Evolutionary conservation across 2,113 vertebrate genomes (phyloP), one percentile per base, ranked within the genome.

Genomic region (Corvus cornix): DNA sequence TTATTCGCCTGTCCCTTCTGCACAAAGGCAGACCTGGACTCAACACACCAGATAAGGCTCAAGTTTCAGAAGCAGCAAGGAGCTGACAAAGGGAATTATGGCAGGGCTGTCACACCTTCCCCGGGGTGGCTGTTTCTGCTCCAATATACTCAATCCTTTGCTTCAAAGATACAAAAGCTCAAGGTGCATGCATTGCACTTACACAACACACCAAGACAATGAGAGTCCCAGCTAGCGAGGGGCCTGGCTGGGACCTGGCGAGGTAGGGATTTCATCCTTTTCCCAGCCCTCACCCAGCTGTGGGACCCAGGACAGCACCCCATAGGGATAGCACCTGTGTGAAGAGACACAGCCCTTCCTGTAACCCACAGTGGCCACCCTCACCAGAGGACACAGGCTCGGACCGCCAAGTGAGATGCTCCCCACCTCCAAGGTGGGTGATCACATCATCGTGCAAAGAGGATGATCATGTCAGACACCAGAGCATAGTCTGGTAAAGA

Each of bases 391-490:
- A 7, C 17, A 35, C 3, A 0, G 16, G 37, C 35, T 66, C 44
- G 11, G 37, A 49, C n/a, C 21, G 41, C 46, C 60, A 87, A 2
- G 11, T 2, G 0, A 84, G 21, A 4, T 44, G 37, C 7, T 69
- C 49, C 55, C 23, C 6, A 2, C 23, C 41, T 58, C 64, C 46
- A 62, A 35, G 49, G 30, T 1, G 0, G 12, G 35, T 19, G 48
- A 49, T 35, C 44, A 41, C n/a, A 46, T 15, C 51, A 62, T 16
- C 48, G n/a, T 9, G 13, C 55, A 48, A 62, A 21, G 24, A 81
- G 11, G 30, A 64, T 7, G 6, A 78, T 23, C 0, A 0, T 7
- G 18, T 56, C 67, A 37, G 46, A 16, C 37, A 76, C 16, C 2
- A 0, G 13, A 22, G 17, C 24, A 56, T 0, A 1, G 31, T 30